Conservation (phyloP, 2,113 vertebrate genomes). For the Platycercus adscitus region DNA sequence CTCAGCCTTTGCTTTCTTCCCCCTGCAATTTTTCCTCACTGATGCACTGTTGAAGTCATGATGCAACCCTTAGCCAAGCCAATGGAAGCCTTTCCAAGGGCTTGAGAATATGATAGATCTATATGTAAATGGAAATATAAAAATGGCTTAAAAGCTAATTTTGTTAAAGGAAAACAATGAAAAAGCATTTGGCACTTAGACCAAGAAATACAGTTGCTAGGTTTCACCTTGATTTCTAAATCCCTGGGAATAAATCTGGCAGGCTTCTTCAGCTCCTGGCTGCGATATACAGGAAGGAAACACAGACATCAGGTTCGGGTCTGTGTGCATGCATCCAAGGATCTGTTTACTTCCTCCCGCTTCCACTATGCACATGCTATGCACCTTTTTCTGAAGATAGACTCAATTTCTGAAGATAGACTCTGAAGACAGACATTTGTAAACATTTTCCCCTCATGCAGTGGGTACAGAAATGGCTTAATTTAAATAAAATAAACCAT, state of each 20-base stretch:
- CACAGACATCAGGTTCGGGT: background rate
- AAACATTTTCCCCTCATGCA: background rate
- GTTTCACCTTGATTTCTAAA: background rate
- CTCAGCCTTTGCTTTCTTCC: background rate
- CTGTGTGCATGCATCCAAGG: fast-evolving
- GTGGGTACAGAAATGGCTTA: background rate
- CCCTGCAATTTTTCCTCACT: background rate
- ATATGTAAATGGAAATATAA: background rate
- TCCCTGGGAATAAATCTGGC: background rate
- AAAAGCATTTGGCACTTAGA: background rate
- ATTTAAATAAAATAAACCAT: background rate
- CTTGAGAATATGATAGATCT: background rate
- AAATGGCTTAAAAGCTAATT: background rate
- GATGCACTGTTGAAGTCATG: background rate
- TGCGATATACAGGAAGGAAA: background rate
- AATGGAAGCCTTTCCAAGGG: background rate
- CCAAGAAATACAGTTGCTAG: background rate
- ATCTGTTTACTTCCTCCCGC: background rate
- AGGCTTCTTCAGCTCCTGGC: background rate
- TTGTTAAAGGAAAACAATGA: background rate
- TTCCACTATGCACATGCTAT: fast-evolving
- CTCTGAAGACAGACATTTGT: background rate
- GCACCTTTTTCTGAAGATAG: background rate
- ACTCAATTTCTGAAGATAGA: background rate
- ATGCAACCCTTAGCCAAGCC: background rate